Conservation (phyloP, 2,888 invertebrate species). For the Elysia crispata region DNA sequence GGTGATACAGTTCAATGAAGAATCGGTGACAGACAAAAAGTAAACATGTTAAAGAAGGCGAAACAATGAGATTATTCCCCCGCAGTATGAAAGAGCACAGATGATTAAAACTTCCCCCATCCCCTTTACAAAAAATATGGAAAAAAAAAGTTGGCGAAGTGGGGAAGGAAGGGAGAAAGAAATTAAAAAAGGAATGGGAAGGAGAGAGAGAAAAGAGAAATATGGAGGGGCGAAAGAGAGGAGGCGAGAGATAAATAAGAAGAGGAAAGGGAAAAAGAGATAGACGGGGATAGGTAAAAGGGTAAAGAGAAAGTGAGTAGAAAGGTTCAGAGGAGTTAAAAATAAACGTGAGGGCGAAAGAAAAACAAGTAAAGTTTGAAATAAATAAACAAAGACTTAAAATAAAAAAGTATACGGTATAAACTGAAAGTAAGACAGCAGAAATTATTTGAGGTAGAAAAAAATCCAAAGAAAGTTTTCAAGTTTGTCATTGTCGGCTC, state of each 20-base stretch:
- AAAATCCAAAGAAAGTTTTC: not conserved
- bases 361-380: not conserved
- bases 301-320: not conserved
- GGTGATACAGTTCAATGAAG: no score
- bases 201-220: conserved; percentile 15
- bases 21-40: no score
- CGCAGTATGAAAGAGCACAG: no score
- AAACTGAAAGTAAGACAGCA: not conserved
- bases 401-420: not conserved
- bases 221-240: not conserved
- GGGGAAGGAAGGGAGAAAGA: not conserved
- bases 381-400: not conserved
- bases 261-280: not conserved
- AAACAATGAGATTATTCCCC: no score
- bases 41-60: not conserved
- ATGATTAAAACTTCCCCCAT: no score
- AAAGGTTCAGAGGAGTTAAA: not conserved
- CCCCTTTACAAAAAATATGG: no score
- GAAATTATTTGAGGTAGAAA: not conserved
- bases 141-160: no score
- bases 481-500: not conserved
- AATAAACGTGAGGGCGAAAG: conserved; percentile 1
- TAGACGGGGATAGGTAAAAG: not conserved
- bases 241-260: conserved; percentile 15
- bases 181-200: conserved; percentile 14